These are phyloP conservation scores for Pterostichus niger DNA, from an alignment of 2,888 invertebrate genomes.

Conservation along the genomic window DNA sequence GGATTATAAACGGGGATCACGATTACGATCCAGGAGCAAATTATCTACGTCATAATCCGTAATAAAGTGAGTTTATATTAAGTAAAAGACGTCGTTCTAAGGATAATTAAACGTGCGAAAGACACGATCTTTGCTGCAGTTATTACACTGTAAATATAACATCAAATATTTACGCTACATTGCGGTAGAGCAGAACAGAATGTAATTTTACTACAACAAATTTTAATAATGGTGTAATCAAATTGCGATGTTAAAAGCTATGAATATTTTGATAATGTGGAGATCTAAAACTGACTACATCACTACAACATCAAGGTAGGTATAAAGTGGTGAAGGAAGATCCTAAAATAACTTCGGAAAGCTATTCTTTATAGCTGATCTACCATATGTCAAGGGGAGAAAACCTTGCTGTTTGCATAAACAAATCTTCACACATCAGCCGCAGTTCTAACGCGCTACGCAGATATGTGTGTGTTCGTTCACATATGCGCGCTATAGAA, in stretches of 20 bases:
- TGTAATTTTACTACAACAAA: conserved; percentile 13
- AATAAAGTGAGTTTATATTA: conserved; percentile 67
- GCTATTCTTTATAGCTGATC: conserved; percentile 59
- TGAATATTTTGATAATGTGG: conserved; percentile 21
- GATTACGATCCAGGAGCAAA: conserved; percentile 66
- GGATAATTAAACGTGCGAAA: conserved; percentile 66
- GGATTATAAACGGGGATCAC: conserved; percentile 64
- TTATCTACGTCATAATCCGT: conserved; percentile 65
- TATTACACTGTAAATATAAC: conserved; percentile 63
- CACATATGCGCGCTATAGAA: conserved; percentile 11
- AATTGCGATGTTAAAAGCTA: conserved; percentile 12
- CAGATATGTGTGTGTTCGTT: conserved; percentile 17
- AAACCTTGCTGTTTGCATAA: conserved; percentile 57
- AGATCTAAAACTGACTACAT: conserved; percentile 1
- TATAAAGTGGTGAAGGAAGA: background rate
- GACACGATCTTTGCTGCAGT: conserved; percentile 51
- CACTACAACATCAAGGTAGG: conserved; percentile 47
- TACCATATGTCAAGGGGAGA: conserved; percentile 52
- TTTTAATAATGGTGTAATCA: conserved; percentile 1
- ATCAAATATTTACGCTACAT: conserved; percentile 32
- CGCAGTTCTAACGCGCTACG: background rate
- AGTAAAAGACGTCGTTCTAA: conserved; percentile 66
- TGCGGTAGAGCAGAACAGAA: conserved; percentile 14
- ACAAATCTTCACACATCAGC: conserved; percentile 50
- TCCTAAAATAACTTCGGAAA: conserved; percentile 59